phyloP scores from a whole-genome alignment of 2,113 vertebrate species.

The Brachyistius frenatus region DNA sequence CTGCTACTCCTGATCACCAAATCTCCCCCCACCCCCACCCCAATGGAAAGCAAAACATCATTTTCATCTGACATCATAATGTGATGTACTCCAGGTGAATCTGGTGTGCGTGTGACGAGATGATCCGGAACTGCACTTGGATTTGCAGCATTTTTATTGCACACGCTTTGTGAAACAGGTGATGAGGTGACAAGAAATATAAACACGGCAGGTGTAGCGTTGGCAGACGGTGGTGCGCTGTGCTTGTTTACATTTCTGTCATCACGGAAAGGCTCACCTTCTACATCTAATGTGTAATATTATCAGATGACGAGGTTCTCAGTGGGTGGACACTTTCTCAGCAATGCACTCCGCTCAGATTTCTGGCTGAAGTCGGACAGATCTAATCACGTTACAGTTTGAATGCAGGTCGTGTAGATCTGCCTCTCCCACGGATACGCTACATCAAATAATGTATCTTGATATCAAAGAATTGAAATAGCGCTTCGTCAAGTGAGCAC shows the following conservation, averaged over 20 bases:
- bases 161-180: neutral
- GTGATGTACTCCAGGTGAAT: neutral
- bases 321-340: slow-evolving; percentile 19
- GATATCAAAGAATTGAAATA: neutral
- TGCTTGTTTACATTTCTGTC: neutral
- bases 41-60: neutral
- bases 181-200: neutral
- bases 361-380: neutral
- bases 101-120: neutral
- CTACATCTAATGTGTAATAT: neutral
- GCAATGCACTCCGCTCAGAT: slow-evolving; percentile 4
- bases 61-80: neutral
- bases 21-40: no score
- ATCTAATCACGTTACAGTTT: slow-evolving; percentile 13
- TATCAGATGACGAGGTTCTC: neutral
- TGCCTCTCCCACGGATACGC: neutral
- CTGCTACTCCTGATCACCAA: no score
- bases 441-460: neutral
- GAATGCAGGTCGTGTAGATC: neutral
- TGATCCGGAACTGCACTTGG: neutral
- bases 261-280: neutral
- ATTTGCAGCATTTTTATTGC: neutral
- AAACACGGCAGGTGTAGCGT: neutral
- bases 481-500: neutral
- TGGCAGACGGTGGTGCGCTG: neutral